Percentiles rank a stretch among this genome's conserved stretches.
These are phyloP conservation scores for Hapalemur alaotrensis DNA, from an alignment of 2,797 vertebrate species.

Conservation along the genomic window DNA sequence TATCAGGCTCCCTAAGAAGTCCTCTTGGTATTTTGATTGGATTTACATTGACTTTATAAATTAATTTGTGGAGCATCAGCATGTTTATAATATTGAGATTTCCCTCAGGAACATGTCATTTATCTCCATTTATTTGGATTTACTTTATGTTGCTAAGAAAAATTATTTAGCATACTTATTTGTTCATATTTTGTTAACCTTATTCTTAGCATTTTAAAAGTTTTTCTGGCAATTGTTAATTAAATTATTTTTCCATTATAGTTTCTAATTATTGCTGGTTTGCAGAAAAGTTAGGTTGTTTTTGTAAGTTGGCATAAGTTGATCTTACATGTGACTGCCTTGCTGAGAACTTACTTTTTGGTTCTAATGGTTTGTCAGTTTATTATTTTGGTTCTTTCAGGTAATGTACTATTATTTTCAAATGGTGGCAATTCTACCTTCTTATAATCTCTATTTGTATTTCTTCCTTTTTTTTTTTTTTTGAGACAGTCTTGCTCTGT, in stretches of 20 bases:
- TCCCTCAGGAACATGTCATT: neutral
- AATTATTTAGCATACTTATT: neutral
- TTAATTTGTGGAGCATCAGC: neutral
- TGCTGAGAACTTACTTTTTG: neutral
- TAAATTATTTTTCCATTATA: neutral
- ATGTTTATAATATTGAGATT: neutral
- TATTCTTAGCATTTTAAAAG: neutral
- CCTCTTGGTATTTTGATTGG: neutral
- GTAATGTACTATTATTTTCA: neutral
- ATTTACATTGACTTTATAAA: conserved; percentile 8
- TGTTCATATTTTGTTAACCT: conserved; percentile 18
- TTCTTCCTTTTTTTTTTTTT: neutral
- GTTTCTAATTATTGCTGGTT: neutral
- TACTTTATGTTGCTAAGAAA: neutral
- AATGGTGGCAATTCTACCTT: neutral
- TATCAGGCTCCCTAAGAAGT: neutral
- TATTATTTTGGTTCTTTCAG: conserved; percentile 22
- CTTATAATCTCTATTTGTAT: neutral
- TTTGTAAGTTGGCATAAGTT: neutral
- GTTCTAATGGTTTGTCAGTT: neutral
- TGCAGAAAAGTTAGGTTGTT: neutral
- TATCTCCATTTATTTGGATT: neutral
- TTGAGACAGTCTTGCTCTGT: no score
- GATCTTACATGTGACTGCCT: neutral
- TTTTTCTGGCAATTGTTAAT: neutral